Percentiles rank a stretch among this genome's conserved stretches.
phyloP scores from a whole-genome alignment of 2,888 invertebrate genomes.

The Brenthis daphne region DNA sequence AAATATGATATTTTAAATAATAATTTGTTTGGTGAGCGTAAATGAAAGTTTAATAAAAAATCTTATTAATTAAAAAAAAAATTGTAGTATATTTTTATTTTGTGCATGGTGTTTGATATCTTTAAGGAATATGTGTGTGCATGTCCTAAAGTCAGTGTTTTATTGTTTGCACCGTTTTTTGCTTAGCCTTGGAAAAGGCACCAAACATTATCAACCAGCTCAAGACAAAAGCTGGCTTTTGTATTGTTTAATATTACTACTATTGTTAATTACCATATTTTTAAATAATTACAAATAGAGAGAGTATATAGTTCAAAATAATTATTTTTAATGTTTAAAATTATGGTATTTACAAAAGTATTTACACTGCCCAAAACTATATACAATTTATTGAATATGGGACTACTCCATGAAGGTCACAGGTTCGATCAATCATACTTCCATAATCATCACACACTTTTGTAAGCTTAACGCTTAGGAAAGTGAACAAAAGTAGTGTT shows the following conservation, averaged over 20 bases:
- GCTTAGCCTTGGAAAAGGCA: conserved; percentile 57
- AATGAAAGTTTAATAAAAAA: no score
- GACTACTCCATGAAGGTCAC: no score
- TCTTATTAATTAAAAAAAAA: no score
- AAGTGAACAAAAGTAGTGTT: no score
- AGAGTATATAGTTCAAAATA: background rate
- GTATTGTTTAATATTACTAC: background rate
- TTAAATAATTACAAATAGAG: background rate
- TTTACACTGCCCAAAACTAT: background rate
- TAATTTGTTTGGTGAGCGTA: no score
- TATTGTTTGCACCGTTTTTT: conserved; percentile 60
- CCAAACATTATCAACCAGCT: conserved; percentile 14
- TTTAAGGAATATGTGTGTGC: conserved; percentile 31
- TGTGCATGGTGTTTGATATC: conserved; percentile 20
- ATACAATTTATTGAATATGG: no score
- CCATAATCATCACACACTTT: no score
- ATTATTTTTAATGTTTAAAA: background rate
- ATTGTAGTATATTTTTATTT: background rate
- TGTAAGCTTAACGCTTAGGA: no score
- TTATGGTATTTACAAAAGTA: background rate
- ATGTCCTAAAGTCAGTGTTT: conserved; percentile 42
- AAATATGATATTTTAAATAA: no score
- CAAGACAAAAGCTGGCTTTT: conserved; percentile 1
- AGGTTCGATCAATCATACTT: no score
- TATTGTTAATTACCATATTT: background rate